Conservation (phyloP, 2,888 invertebrate species). For the Neoitamus cyanurus region DNA sequence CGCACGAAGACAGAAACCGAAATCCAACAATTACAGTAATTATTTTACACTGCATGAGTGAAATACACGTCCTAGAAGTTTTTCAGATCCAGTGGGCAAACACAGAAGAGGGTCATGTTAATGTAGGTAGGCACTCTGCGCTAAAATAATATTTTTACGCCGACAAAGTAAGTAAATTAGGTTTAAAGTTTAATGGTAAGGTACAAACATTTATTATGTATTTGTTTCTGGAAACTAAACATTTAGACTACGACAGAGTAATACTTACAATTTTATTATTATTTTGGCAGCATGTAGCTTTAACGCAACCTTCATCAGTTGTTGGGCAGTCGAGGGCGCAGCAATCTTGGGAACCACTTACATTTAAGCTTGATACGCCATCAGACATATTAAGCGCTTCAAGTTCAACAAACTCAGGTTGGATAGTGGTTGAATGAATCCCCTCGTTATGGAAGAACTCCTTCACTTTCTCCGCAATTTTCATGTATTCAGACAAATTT, state of each 20-base stretch:
- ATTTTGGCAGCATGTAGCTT: constrained; percentile 83
- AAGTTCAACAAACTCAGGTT: constrained; percentile 95
- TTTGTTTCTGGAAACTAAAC: too few relatives aligned
- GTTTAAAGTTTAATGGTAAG: too few relatives aligned
- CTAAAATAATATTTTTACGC: too few relatives aligned
- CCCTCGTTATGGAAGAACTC: constrained; percentile 98
- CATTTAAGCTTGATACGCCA: constrained; percentile 66
- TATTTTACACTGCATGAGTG: too few relatives aligned
- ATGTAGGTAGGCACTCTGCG: too few relatives aligned
- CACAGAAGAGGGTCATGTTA: too few relatives aligned
- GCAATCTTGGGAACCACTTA: constrained; percentile 70
- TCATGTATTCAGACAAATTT: constrained; percentile 96
- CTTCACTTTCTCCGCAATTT: constrained; percentile 95
- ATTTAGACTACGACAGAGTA: neutral
- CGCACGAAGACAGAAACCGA: neutral
- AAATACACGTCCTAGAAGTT: too few relatives aligned
- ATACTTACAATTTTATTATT: constrained; percentile 63
- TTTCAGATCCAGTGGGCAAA: too few relatives aligned
- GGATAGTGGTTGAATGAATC: constrained; percentile 98
- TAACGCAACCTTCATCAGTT: constrained; percentile 83
- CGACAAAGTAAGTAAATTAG: too few relatives aligned
- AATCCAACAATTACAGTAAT: too few relatives aligned
- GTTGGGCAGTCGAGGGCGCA: constrained; percentile 91
- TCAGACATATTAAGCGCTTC: constrained; percentile 68
- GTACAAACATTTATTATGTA: too few relatives aligned